Base-by-base conservation (phyloP, 2,888 invertebrate species). In the Nemotelus pantherinus region DNA sequence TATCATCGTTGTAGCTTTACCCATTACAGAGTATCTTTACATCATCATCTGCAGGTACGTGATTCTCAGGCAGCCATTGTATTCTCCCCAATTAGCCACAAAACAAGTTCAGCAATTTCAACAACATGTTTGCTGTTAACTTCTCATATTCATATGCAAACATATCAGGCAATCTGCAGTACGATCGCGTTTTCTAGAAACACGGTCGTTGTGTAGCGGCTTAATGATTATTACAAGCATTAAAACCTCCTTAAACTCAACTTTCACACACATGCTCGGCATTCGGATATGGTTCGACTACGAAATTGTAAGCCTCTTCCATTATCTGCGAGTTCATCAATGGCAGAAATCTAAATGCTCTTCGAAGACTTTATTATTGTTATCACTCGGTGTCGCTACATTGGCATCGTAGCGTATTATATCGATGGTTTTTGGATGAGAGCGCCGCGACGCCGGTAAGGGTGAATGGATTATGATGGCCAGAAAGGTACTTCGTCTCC, bases 311-410 rank as follows among this genome's bases (percentile, higher is more conserved):
- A 74, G 60, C 60, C 74, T 5, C 63, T 63, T 43, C 53, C 47
- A 74, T 74, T 63, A 68, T 68, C 63, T 7, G 3, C 39, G 74
- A 74, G 74, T 60, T 74, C 74, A 74, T 74, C 74, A 74, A 74
- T 74, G 50, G 74, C 74, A 60, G 60, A 63, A 74, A 74, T 74
- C 74, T 74, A 74, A 74, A 74, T 57, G 74, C 63, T 74, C 74
- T 60, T 60, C 63, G 74, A 74, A 74, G 74, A 74, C 63, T 63
- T 74, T 74, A 74, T 74, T 74, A 63, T 74, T 74, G 63, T 74
- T 63, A 74, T 74, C 50, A 63, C 6, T 48, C 55, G n/a, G 6
- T 63, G 48, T 47, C 25, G 25, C 25, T 10, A 47, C 44, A 65
- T 41, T 25, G 41, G 48, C 67, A n/a, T 25, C 25, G 25, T 25